phyloP scores from a whole-genome alignment of 2,113 vertebrate species.

The Pelmatolapia mariae region DNA sequence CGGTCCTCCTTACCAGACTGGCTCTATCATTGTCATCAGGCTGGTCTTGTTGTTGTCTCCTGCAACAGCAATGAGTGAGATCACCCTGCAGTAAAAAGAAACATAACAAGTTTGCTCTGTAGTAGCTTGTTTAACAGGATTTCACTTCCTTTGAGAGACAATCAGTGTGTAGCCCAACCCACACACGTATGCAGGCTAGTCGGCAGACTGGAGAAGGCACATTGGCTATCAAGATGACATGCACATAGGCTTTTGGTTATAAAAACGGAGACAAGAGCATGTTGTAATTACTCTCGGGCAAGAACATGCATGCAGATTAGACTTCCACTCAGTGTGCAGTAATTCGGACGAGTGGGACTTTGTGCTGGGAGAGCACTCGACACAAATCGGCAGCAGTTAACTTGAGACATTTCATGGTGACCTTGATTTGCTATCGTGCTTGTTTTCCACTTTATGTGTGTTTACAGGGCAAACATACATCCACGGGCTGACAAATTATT shows the following conservation, averaged over 20 bases:
- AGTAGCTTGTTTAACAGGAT: slow-evolving; percentile 63
- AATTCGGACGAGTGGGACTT: slow-evolving; percentile 15
- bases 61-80: slow-evolving; percentile 28
- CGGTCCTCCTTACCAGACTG: background rate
- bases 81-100: slow-evolving; percentile 29
- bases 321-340: background rate
- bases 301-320: background rate
- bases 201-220: background rate
- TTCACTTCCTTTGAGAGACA: slow-evolving; percentile 7
- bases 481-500: background rate
- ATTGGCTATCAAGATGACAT: background rate
- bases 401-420: background rate
- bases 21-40: slow-evolving; percentile 11
- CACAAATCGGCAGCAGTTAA: slow-evolving; percentile 15
- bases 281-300: slow-evolving; percentile 5
- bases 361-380: background rate
- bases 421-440: background rate
- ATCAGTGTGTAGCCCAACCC: slow-evolving; percentile 32
- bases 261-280: background rate
- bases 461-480: background rate
- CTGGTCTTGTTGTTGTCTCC: slow-evolving; percentile 11
- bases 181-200: background rate
- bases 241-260: background rate
- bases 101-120: slow-evolving; percentile 36
- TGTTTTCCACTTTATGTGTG: background rate